Evolutionary conservation across 2,888 invertebrate genomes (phyloP), one percentile per base, ranked within the genome.

Genomic region (Eurytoma californica): DNA sequence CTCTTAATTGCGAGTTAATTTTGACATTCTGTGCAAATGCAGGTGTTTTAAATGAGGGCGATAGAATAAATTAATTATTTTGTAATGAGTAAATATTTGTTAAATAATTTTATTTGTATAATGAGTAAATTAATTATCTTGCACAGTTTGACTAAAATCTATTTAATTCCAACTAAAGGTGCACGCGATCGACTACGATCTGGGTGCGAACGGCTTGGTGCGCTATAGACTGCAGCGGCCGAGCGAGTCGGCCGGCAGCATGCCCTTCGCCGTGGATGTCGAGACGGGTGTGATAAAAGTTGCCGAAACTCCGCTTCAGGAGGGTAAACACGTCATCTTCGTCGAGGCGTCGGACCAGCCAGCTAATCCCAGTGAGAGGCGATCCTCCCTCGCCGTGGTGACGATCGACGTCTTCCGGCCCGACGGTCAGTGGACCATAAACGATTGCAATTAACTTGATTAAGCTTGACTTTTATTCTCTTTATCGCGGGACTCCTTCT

Each of bases 261-360:
- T 94, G 3, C 95, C 95, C 0, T 96, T 96, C 86, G 92, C 93
- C 86, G 92, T 96, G 68, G 95, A 96, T 87, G 91, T 93, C 9
- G 93, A 94, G 77, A 94, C 93, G 14, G 96, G 96, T 0, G 91
- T 93, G 20, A 92, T 97, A 20, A 92, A 91, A 82, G 93, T 95
- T 2, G 90, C 91, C 0, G 93, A 93, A 83, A 92, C 93, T 3
- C 94, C 94, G 0, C 89, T 96, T 61, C 90, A 93, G 16, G 93
- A 94, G 82, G 95, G 95, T 12, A 92, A 95, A 84, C 95, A 96
- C 88, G 94, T 96, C 0, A 91, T 97, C 12, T 95, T 97, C 85
- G 93, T 97, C 53, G 96, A 96, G 89, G 97, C 96, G 2, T 94
- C 94, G 0, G 97, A 97, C 91, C 92, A 95, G 90, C 97, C 97